These are phyloP conservation scores for Oriolus oriolus DNA, from an alignment of 2,113 vertebrate species.

Conservation along the genomic window DNA sequence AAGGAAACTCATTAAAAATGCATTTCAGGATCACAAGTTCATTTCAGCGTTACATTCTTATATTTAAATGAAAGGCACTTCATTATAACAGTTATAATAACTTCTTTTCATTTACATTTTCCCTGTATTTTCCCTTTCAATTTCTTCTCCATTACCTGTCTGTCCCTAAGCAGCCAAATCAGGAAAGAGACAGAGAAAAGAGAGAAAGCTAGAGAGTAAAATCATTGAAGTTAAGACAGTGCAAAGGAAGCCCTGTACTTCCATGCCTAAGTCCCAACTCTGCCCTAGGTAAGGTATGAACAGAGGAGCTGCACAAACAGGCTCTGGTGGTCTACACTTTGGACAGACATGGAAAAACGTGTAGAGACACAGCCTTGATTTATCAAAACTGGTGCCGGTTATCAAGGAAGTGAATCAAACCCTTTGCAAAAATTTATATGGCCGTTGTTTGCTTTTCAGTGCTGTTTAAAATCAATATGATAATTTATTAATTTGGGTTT, in stretches of 20 bases:
- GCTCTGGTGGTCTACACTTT: background rate
- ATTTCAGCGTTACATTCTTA: constrained; percentile 98
- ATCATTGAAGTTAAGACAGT: constrained; percentile 66
- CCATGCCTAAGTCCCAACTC: background rate
- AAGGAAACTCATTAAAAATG: constrained; percentile 99
- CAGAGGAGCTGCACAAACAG: background rate
- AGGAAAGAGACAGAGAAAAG: constrained; percentile 76
- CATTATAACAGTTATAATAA: constrained; percentile 99
- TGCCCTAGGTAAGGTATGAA: background rate
- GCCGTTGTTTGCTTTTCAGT: background rate
- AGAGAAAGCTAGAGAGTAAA: constrained; percentile 34
- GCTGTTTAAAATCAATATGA: background rate
- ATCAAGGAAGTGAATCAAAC: background rate
- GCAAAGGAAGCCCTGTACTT: constrained; percentile 28
- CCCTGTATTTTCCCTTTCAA: constrained; percentile 91
- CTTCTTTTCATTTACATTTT: constrained; percentile 99
- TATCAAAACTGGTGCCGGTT: background rate
- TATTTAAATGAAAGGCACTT: constrained; percentile 99
- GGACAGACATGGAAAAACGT: background rate
- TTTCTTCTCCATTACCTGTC: constrained; percentile 98
- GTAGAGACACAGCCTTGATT: background rate
- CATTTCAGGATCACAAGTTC: constrained; percentile 99
- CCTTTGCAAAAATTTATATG: background rate
- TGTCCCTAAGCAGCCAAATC: constrained; percentile 83
- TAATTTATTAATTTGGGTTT: background rate